A percentile compares a stretch with the other conserved stretches of the same genome.
These are phyloP conservation scores for Clarias gariepinus DNA, from an alignment of 2,113 vertebrate genomes.

Conservation along the genomic window DNA sequence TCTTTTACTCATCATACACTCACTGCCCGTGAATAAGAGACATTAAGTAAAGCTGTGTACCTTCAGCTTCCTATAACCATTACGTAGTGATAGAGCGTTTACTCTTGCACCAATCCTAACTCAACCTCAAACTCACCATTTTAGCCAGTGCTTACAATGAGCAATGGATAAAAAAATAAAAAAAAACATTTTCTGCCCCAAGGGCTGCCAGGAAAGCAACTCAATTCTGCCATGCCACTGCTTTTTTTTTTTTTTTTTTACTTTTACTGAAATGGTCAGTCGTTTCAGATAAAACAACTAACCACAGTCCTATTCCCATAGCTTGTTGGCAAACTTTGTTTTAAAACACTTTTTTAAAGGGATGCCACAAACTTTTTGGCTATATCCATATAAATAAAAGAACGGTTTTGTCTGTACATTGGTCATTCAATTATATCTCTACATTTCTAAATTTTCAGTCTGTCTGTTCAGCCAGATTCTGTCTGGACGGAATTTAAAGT, in stretches of 20 bases:
- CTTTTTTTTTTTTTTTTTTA: background rate
- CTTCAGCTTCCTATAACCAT: background rate
- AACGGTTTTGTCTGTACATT: no score
- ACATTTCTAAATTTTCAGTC: no score
- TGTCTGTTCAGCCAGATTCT: no score
- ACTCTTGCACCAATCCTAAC: background rate
- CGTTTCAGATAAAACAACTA: background rate
- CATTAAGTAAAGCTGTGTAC: background rate
- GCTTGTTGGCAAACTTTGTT: background rate
- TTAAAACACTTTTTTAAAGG: background rate
- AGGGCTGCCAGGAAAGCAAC: conserved; percentile 18
- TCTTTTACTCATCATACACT: background rate
- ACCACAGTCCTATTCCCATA: conserved; percentile 13
- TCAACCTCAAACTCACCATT: background rate
- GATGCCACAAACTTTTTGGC: background rate
- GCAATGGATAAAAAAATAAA: background rate
- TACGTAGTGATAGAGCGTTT: background rate
- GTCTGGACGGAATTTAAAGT: no score
- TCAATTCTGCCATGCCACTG: background rate
- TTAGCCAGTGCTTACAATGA: background rate
- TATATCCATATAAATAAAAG: no score
- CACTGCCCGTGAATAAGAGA: background rate
- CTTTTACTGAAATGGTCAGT: background rate
- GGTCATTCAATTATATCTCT: no score
- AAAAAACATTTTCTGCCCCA: background rate